A percentile compares a stretch with the other conserved stretches of the same genome.
Evolutionary conservation across 2,888 invertebrate genomes (phyloP).

Genomic region (Glaucopsyche alexis): DNA sequence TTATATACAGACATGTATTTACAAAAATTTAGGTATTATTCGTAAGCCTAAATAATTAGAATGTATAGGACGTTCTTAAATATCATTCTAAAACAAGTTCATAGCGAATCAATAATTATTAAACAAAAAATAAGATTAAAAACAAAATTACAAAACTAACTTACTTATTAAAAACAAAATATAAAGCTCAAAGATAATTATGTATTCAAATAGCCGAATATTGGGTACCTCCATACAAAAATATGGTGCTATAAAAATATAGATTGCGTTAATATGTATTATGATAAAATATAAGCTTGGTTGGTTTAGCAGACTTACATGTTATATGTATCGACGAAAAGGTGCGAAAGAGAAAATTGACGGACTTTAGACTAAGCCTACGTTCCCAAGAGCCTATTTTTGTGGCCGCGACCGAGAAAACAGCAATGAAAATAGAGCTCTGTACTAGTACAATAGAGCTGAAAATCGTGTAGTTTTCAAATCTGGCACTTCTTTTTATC

Average conservation of each 20-base stretch:
- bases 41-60: neutral
- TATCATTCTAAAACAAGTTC: neutral
- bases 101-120: neutral
- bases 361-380: too few species aligned
- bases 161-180: neutral
- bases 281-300: too few species aligned
- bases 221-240: neutral
- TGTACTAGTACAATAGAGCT: too few species aligned
- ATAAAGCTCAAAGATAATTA: neutral
- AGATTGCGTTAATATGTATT: slow-evolving; percentile 1
- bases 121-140: slow-evolving; percentile 25
- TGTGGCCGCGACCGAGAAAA: too few species aligned
- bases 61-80: neutral
- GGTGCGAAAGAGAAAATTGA: too few species aligned
- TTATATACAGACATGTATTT: slow-evolving; percentile 19
- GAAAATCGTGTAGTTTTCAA: too few species aligned
- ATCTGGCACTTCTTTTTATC: too few species aligned
- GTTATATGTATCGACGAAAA: too few species aligned
- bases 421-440: too few species aligned
- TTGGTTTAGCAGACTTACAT: too few species aligned
- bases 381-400: too few species aligned
- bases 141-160: neutral
- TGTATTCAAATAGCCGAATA: neutral
- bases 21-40: neutral
- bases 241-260: neutral